These are phyloP conservation scores for Psittacula cyanocephala DNA, from an alignment of 2,113 vertebrate genomes.

Conservation along the genomic window DNA sequence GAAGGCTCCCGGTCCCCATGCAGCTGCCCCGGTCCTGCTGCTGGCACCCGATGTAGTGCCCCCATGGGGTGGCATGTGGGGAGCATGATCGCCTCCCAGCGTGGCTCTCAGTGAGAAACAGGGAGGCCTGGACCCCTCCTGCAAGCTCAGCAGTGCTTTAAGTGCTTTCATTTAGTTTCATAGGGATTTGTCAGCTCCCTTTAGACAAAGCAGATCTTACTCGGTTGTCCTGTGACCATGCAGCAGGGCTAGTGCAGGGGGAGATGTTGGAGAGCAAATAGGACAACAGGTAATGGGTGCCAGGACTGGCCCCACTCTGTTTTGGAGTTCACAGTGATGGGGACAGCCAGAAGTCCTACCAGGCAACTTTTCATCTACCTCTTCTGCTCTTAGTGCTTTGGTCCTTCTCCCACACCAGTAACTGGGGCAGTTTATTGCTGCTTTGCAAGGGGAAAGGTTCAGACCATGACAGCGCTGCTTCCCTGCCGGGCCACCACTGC, in stretches of 20 bases:
- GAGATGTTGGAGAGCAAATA: background rate
- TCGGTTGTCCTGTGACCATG: background rate
- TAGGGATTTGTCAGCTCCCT: background rate
- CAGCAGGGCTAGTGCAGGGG: background rate
- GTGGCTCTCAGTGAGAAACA: background rate
- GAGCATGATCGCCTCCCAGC: rapidly evolving
- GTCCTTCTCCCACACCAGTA: background rate
- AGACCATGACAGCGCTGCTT: background rate
- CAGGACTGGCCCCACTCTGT: background rate
- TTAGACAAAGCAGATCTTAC: background rate
- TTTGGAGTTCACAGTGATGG: background rate
- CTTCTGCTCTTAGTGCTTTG: background rate
- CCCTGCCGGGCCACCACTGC: background rate
- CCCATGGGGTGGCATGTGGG: rapidly evolving
- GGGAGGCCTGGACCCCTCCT: background rate
- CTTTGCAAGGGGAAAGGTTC: background rate
- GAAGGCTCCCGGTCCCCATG: background rate
- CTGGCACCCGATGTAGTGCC: background rate
- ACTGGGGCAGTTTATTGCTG: background rate
- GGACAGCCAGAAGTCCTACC: background rate
- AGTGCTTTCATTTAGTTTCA: background rate
- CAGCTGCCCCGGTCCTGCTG: background rate
- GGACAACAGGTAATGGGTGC: background rate
- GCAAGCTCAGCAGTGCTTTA: background rate
- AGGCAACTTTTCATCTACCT: background rate